A percentile compares a stretch with the other conserved stretches of the same genome.
Evolutionary conservation across 2,888 invertebrate species (phyloP).

Genomic region (Panopea generosa): DNA sequence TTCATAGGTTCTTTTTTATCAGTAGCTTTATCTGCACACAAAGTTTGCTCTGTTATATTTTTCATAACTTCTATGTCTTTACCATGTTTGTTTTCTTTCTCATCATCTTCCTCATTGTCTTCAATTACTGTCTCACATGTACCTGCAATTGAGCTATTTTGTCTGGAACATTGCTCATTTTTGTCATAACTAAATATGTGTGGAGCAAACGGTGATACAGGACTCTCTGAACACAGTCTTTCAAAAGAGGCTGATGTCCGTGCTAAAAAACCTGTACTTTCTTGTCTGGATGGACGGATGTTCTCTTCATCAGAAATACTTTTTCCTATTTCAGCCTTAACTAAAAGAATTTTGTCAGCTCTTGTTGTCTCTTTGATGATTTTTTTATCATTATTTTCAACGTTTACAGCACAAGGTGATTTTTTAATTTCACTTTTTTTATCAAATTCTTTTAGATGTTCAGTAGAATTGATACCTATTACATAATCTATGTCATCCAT

Average conservation of each 20-base stretch:
- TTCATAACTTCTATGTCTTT: not conserved
- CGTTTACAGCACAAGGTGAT: not conserved
- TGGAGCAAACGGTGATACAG: not conserved
- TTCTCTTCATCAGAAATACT: not conserved
- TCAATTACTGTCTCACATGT: conserved; percentile 35
- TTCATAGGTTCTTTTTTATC: not conserved
- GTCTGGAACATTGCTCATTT: too few species aligned
- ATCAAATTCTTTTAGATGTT: not conserved
- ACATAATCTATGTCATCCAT: not conserved
- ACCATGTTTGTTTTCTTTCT: not conserved
- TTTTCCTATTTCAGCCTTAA: too few species aligned
- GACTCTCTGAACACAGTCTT: conserved; percentile 34
- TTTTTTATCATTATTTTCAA: not conserved
- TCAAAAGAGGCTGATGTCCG: conserved; percentile 24
- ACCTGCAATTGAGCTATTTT: not conserved
- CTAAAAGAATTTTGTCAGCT: not conserved
- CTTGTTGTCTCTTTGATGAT: not conserved
- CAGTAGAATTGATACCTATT: not conserved
- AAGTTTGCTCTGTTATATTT: not conserved
- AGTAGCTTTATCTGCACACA: too few species aligned
- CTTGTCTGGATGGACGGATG: conserved; percentile 44
- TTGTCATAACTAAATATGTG: too few species aligned
- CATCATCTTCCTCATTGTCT: conserved; percentile 15
- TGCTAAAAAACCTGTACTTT: conserved; percentile 61
- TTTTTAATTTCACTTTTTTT: conserved; percentile 4